These are phyloP conservation scores for Aramus guarauna DNA, from an alignment of 2,113 vertebrate genomes.

Conservation along the genomic window DNA sequence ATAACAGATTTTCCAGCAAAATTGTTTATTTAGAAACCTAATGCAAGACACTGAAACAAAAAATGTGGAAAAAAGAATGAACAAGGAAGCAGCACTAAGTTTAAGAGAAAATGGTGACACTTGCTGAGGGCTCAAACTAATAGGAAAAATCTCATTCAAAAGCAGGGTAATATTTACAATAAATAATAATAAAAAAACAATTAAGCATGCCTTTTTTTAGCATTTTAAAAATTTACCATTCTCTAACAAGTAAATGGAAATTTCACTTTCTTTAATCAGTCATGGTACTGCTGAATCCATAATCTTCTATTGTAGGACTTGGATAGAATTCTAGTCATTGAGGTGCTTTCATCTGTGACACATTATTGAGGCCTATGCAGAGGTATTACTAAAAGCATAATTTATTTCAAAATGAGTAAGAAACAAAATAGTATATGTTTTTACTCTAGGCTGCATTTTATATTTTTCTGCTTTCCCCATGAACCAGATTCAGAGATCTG, in stretches of 20 bases:
- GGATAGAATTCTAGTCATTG: background rate
- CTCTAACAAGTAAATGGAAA: background rate
- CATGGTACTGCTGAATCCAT: background rate
- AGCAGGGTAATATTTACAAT: background rate
- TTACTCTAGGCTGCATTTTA: background rate
- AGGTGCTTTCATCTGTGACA: background rate
- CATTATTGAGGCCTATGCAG: background rate
- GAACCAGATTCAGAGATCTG: background rate
- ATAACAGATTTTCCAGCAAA: background rate
- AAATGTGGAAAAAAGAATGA: background rate
- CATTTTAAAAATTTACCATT: background rate
- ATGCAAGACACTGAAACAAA: background rate
- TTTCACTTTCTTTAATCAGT: background rate
- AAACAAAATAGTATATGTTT: background rate
- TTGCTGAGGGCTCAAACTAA: background rate
- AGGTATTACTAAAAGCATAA: background rate
- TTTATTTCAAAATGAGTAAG: background rate
- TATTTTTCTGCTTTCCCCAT: background rate
- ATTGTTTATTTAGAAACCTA: background rate
- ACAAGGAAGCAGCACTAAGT: background rate
- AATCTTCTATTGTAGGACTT: background rate
- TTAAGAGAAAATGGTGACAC: background rate
- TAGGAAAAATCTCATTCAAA: background rate
- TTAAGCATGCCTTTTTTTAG: background rate
- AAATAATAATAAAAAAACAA: background rate